Evolutionary conservation across 2,797 vertebrate genomes (phyloP), one percentile per base, ranked within the genome.

Genomic region (Phrynocephalus guinanensis): DNA sequence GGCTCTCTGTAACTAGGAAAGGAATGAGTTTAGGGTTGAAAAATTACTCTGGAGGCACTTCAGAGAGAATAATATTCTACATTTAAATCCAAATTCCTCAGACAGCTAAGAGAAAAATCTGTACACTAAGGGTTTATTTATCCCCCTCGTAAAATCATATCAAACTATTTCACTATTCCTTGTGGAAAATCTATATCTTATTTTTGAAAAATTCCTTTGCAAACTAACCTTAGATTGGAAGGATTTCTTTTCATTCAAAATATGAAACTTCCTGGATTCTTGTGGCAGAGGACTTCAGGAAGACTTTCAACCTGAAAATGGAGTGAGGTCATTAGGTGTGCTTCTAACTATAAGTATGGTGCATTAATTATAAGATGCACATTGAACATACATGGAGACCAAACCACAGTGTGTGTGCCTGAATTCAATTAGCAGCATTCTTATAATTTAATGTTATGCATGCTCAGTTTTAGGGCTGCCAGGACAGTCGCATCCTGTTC

Each of bases 1-100:
- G 86, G 1, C 44, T 92, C 92, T 89, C 60, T 26, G 22, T 68
- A 84, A 33, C 26, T 84, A 76, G 26, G 80, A 18, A 75, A 75
- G 60, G 76, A 84, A 90, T 84, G 60, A 76, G 77, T 70, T 44
- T 63, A 67, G 71, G 68, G 70, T 68, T 56, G 63, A 73, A 1
- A 68, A 18, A 90, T 86, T 63, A 86, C 72, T 6, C 3, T 86
- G 60, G 76, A 68, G 63, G 26, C 38, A 72, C 56, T 89, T 86
- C 81, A 79, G 60, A 72, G 71, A 88, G 52, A 85, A 85, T 79
- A 89, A 86, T 85, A 89, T 60, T 82, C 72, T 33, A 28, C 71
- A 78, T 86, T 71, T 77, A 88, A 86, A 82, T 77, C 15, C 44
- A 30, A 84, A 82, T 50, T 68, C 84, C 24, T 71, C 56, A 33